These are phyloP conservation scores for Antitype chi DNA, from an alignment of 2,888 invertebrate species.

Conservation along the genomic window DNA sequence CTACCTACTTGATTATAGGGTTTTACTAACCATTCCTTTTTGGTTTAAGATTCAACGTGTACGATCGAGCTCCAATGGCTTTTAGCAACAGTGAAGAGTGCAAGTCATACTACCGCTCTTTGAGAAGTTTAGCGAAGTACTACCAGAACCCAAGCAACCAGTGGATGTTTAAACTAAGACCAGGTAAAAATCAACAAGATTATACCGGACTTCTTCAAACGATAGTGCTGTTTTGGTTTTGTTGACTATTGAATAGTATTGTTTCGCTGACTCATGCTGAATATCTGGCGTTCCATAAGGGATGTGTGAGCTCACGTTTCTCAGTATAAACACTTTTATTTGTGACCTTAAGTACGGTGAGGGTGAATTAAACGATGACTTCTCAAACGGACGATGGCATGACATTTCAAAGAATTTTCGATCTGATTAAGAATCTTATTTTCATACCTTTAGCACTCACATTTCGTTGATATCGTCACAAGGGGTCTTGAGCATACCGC, in stretches of 20 bases:
- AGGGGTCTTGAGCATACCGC: neutral
- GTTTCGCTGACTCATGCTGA: neutral
- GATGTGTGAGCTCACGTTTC: neutral
- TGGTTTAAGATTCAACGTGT: slow-evolving; percentile 92
- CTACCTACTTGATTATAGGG: neutral
- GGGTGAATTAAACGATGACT: neutral
- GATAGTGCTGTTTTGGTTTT: neutral
- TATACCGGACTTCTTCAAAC: neutral
- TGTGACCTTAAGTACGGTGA: neutral
- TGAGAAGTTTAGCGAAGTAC: slow-evolving; percentile 88
- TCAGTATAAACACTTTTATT: neutral
- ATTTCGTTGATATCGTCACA: neutral
- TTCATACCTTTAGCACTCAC: neutral
- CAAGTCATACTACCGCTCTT: slow-evolving; percentile 91
- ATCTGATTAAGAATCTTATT: neutral
- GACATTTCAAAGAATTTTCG: neutral
- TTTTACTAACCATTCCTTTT: too few relatives aligned
- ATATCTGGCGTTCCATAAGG: neutral
- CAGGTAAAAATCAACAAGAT: slow-evolving; percentile 79
- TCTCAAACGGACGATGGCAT: too few relatives aligned
- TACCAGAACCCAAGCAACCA: slow-evolving; percentile 88
- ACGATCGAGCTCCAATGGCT: slow-evolving; percentile 93
- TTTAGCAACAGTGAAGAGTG: slow-evolving; percentile 88
- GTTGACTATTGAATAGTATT: neutral
- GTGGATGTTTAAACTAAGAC: slow-evolving; percentile 91